Percentiles rank a stretch among this genome's conserved stretches.
Evolutionary conservation across 1,140 invertebrate genomes (phyloP).

Genomic region (Octopus sinensis): DNA sequence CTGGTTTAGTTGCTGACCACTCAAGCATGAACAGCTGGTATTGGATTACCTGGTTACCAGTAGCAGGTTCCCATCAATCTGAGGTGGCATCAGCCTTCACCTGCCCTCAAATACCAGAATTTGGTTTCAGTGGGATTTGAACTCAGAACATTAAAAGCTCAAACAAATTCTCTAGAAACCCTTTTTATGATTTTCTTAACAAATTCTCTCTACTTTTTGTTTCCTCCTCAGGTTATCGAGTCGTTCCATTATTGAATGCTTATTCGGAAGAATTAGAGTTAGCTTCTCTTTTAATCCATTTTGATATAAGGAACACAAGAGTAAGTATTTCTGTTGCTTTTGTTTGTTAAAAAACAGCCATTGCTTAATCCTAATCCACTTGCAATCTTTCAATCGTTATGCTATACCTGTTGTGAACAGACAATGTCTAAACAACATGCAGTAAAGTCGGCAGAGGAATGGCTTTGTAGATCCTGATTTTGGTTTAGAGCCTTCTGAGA

Average conservation of each 20-base stretch:
- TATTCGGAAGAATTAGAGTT: conserved; percentile 92
- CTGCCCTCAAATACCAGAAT: not conserved
- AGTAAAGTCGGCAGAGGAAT: not conserved
- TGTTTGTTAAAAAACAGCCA: not conserved
- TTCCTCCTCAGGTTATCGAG: conserved; percentile 74
- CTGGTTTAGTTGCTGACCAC: too few relatives aligned
- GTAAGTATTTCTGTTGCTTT: conserved; percentile 31
- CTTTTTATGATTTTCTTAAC: not conserved
- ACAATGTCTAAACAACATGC: not conserved
- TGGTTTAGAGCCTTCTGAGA: not conserved
- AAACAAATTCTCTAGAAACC: not conserved
- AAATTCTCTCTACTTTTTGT: not conserved
- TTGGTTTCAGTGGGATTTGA: not conserved
- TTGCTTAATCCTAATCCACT: not conserved
- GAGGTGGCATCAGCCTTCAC: not conserved
- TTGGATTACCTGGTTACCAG: too few relatives aligned
- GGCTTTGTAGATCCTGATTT: not conserved
- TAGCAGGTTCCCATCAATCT: not conserved
- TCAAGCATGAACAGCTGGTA: too few relatives aligned
- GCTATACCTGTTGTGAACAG: not conserved
- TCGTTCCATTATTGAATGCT: conserved; percentile 84
- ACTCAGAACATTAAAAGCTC: too few relatives aligned
- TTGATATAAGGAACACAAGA: conserved; percentile 65
- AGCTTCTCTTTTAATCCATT: conserved; percentile 82
- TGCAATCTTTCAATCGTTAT: not conserved